Percentiles rank a stretch among this genome's conserved stretches.
Conservation (phyloP, 2,797 vertebrate genomes). For the Tenualosa thibaudeaui region DNA sequence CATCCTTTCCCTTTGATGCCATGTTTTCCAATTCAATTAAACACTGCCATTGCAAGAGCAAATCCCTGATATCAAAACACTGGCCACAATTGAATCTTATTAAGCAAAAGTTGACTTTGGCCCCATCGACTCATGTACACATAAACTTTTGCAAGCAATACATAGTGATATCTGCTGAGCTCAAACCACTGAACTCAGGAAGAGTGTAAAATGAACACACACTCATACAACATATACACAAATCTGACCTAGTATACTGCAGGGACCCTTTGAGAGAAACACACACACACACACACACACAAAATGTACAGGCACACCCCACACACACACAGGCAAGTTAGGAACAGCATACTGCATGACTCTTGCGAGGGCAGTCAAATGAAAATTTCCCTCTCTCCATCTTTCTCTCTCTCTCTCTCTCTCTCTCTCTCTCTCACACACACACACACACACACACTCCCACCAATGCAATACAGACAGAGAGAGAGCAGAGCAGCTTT, state of each 20-base stretch:
- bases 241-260: not conserved
- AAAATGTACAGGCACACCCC: not conserved
- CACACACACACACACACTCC: not conserved
- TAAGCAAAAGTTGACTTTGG: constrained; percentile 60
- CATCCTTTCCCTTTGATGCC: constrained; percentile 48
- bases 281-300: not conserved
- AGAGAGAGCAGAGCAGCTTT: not conserved
- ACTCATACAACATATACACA: not conserved
- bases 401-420: not conserved
- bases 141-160: constrained; percentile 10
- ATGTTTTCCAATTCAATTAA: constrained; percentile 54
- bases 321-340: not conserved
- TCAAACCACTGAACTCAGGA: constrained; percentile 58
- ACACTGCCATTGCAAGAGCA: constrained; percentile 44
- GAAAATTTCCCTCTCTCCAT: not conserved
- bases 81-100: constrained; percentile 55
- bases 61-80: constrained; percentile 55
- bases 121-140: constrained; percentile 37
- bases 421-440: not conserved
- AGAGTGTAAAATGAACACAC: constrained; percentile 23
- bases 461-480: not conserved
- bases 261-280: constrained; percentile 39
- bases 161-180: not conserved
- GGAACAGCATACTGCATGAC: not conserved
- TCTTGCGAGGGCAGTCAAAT: not conserved